Evolutionary conservation across 2,113 vertebrate species (phyloP).

Genomic region (Hystrix cristata): DNA sequence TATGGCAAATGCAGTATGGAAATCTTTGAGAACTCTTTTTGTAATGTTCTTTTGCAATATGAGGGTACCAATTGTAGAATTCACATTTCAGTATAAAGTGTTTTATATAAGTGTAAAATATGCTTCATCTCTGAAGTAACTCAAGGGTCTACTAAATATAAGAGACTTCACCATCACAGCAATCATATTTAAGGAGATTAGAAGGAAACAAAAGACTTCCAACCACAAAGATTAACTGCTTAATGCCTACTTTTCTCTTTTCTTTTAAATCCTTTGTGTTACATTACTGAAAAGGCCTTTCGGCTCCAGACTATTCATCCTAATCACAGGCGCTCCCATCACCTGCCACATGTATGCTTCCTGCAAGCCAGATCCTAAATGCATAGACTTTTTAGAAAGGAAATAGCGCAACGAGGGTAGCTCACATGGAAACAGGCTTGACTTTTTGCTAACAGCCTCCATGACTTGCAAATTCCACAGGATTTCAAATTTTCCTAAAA

Average conservation of each 20-base stretch:
- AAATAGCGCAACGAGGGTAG: neutral
- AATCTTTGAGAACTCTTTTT: constrained; percentile 52
- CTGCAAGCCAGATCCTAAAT: neutral
- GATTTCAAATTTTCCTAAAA: neutral
- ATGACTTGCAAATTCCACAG: neutral
- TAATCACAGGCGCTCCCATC: neutral
- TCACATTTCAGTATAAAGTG: neutral
- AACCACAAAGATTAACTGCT: constrained; percentile 25
- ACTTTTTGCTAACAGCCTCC: neutral
- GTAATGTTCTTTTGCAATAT: neutral
- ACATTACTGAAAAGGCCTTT: constrained; percentile 52
- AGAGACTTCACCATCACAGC: neutral
- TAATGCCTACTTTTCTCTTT: constrained; percentile 6
- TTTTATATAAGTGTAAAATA: constrained; percentile 37
- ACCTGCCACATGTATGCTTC: neutral
- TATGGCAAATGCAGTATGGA: neutral
- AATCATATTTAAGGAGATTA: constrained; percentile 60
- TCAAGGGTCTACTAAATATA: constrained; percentile 37
- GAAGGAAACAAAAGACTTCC: constrained; percentile 60
- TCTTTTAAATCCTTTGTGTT: constrained; percentile 35
- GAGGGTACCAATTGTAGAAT: neutral
- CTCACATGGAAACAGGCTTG: neutral
- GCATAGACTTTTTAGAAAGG: neutral
- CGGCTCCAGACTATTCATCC: neutral
- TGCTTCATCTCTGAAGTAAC: constrained; percentile 36